phyloP scores from a whole-genome alignment of 2,797 vertebrate genomes.

The Centroberyx gerrardi region DNA sequence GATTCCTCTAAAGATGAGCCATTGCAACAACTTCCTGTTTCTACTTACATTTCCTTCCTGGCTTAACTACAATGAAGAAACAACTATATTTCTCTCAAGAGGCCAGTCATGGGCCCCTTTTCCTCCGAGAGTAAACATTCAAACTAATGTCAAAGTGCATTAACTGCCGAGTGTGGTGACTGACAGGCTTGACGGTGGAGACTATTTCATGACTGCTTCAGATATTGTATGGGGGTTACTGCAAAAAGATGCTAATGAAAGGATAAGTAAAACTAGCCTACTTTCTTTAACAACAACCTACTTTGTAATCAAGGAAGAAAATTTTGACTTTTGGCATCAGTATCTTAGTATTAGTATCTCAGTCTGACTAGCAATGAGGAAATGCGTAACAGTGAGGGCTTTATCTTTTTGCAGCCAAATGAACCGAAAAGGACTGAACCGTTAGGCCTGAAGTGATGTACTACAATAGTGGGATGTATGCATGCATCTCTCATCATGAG shows the following conservation, averaged over 20 bases:
- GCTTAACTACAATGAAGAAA: neutral
- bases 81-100: neutral
- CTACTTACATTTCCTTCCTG: constrained; percentile 12
- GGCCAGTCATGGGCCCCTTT: constrained; percentile 6
- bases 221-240: neutral
- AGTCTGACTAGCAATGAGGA: neutral
- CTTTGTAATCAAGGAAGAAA: neutral
- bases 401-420: neutral
- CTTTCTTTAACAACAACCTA: neutral
- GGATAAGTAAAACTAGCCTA: neutral
- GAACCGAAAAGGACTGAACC: neutral
- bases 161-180: neutral
- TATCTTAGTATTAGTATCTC: too few relatives aligned
- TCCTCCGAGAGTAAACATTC: neutral
- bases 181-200: constrained; percentile 5
- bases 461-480: neutral
- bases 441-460: neutral
- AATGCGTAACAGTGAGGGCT: constrained; percentile 2
- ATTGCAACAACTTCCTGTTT: constrained; percentile 29
- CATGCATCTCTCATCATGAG: neutral
- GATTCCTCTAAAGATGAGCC: neutral
- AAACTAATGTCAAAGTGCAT: neutral
- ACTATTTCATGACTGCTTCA: neutral
- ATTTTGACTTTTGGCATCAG: neutral
- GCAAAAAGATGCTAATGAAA: neutral